Conservation (phyloP, 2,888 invertebrate genomes). For the Tipula lateralis region DNA sequence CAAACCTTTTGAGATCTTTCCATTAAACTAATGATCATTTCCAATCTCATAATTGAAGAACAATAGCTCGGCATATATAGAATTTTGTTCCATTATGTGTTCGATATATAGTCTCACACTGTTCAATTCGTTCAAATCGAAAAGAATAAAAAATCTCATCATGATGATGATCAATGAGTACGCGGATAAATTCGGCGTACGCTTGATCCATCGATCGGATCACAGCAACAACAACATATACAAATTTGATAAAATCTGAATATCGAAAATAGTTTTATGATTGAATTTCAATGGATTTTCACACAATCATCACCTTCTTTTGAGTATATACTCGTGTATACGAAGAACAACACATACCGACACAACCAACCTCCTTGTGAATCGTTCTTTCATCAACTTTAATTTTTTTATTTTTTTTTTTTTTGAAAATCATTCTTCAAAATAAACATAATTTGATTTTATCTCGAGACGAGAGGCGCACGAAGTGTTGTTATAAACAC, state of each 20-base stretch:
- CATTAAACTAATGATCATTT: background rate
- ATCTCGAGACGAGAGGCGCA: background rate
- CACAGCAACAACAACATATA: background rate
- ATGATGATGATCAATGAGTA: background rate
- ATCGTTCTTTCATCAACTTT: too few species aligned
- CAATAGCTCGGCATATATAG: background rate
- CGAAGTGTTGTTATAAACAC: background rate
- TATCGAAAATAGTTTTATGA: background rate
- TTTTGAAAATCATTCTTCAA: too few species aligned
- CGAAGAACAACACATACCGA: background rate
- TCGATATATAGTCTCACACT: background rate
- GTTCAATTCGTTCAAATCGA: background rate
- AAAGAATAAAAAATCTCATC: background rate
- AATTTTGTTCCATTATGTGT: background rate
- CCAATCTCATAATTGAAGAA: background rate
- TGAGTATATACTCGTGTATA: background rate
- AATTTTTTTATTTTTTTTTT: too few species aligned
- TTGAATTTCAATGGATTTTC: background rate
- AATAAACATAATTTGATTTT: background rate
- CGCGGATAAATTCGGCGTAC: background rate
- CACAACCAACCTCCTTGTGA: too few species aligned
- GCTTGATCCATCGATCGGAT: background rate
- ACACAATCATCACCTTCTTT: background rate
- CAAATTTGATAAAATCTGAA: background rate
- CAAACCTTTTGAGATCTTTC: background rate